A percentile compares a stretch with the other conserved stretches of the same genome.
phyloP scores from a whole-genome alignment of 2,797 vertebrate species.

The Calcarius lapponicus region DNA sequence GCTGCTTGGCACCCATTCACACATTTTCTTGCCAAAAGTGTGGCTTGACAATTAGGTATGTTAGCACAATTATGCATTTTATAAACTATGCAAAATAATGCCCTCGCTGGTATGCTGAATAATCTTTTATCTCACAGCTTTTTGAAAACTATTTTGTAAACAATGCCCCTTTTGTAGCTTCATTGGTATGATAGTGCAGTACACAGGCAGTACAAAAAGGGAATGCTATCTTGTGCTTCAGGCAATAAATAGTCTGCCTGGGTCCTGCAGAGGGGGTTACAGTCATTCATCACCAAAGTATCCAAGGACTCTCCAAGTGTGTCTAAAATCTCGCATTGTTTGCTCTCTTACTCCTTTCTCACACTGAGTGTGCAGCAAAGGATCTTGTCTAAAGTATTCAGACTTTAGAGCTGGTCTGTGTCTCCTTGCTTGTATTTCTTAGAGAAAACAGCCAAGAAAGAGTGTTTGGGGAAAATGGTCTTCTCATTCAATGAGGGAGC shows the following conservation, averaged over 20 bases:
- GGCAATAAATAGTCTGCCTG: not conserved
- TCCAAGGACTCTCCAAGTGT: not conserved
- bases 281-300: not conserved
- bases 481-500: not conserved
- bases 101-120: not conserved
- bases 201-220: not conserved
- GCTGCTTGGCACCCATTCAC: not conserved
- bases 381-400: not conserved
- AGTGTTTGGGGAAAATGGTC: not conserved
- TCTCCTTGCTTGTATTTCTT: not conserved
- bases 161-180: not conserved
- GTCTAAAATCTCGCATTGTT: not conserved
- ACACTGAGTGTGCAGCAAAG: not conserved
- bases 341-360: not conserved
- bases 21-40: not conserved
- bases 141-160: not conserved
- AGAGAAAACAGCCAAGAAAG: not conserved
- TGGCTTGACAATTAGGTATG: conserved; percentile 5
- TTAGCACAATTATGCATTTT: conserved; percentile 24
- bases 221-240: not conserved
- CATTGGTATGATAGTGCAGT: not conserved
- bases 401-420: not conserved
- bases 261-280: not conserved
- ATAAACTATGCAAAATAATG: not conserved
- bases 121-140: not conserved